Conservation (phyloP, 2,888 invertebrate genomes). For the Corbicula japonica region DNA sequence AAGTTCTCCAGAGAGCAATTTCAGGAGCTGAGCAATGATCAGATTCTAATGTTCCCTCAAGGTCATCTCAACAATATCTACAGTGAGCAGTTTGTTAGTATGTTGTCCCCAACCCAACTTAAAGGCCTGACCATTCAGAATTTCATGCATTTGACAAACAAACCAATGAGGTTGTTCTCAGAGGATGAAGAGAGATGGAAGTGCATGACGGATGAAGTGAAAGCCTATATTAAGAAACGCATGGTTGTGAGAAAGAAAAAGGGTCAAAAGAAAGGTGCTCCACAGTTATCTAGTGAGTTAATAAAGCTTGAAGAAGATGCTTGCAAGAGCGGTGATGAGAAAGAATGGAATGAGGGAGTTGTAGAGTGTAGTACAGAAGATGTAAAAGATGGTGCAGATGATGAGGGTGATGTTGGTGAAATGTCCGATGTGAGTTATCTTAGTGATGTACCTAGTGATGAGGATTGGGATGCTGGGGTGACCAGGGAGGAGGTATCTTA, state of each 20-base stretch:
- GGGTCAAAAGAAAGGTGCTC: too few relatives aligned
- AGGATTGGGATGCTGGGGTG: too few relatives aligned
- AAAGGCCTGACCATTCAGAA: conserved; percentile 17
- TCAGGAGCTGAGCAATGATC: conserved; percentile 37
- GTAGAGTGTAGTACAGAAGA: neutral
- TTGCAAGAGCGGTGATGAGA: neutral
- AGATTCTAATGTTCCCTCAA: conserved; percentile 44
- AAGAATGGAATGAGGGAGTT: neutral
- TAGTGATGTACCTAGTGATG: too few relatives aligned
- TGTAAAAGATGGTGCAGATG: neutral
- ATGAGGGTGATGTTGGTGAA: neutral
- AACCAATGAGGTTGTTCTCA: conserved; percentile 25
- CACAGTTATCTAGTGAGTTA: too few relatives aligned
- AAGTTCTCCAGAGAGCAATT: conserved; percentile 41
- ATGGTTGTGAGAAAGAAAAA: too few relatives aligned
- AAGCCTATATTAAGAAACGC: conserved; percentile 2
- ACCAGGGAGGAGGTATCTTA: too few relatives aligned
- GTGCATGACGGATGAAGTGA: neutral
- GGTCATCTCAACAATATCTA: conserved; percentile 17
- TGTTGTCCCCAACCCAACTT: conserved; percentile 34
- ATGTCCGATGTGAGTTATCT: too few relatives aligned
- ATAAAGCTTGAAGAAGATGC: too few relatives aligned
- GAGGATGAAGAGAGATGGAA: conserved; percentile 13
- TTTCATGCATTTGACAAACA: conserved; percentile 17
- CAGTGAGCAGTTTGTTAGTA: conserved; percentile 16